Base-by-base conservation (phyloP, 2,888 invertebrate species). In the Parnassius apollo region DNA sequence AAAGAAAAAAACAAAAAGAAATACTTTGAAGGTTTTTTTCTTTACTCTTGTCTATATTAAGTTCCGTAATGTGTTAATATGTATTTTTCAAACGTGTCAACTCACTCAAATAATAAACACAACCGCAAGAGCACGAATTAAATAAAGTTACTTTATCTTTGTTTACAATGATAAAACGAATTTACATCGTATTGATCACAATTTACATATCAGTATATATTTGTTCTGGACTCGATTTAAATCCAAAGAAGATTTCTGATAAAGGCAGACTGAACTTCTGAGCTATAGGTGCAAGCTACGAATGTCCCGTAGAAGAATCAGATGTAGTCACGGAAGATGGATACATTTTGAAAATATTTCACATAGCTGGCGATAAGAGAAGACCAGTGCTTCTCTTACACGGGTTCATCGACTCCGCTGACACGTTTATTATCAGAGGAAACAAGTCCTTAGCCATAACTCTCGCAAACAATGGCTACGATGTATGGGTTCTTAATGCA, bases 391-490 rank as follows among this genome's bases (percentile, higher is more conserved):
- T 59, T 13, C 61, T 59, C 12, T 58, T 63, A 13, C 64, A 62
- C 55, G 64, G 64, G 10, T 42, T 80, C 4, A 35, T 74, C 0
- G 80, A 79, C 58, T 75, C 76, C 0, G 70, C 78, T 0, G 81
- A 81, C 46, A 71, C 72, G 0, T 81, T 74, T 56, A 72, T 82
- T 22, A 45, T 80, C 3, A 66, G 82, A 64, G 79, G 77, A 22
- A 69, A 70, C 0, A 58, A 48, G 1, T 81, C 83, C 0, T 51
- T 81, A 7, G 75, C 68, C 1, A 65, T 71, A 0, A 63, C 68
- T 0, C 72, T 93, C 22, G 91, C 92, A 0, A 86, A 91, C 50
- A 74, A 75, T 10, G 93, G 92, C 1, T 93, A 92, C 68, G 94
- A 94, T 55, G 76, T 83, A 0, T 84, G 82, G 83, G 54, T 74